Conservation (phyloP, 2,797 vertebrate species). For the Eremophila alpestris region DNA sequence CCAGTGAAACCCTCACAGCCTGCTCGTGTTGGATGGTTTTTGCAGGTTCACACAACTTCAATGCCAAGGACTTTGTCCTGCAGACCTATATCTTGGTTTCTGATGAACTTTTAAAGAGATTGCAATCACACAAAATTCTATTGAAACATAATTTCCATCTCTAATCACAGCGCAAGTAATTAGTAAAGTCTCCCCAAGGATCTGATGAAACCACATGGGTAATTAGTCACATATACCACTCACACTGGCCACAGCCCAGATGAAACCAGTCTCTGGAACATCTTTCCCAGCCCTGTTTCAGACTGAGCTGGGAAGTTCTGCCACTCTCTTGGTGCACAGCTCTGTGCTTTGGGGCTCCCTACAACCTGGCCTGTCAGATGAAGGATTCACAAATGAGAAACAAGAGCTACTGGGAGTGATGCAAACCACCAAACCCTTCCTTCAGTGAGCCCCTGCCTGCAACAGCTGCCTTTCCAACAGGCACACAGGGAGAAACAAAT, state of each 20-base stretch:
- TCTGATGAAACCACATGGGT: not conserved
- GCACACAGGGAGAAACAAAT: constrained; percentile 30
- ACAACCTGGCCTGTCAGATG: accelerated
- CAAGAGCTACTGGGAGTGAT: not conserved
- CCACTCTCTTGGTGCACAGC: not conserved
- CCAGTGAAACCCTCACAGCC: not conserved
- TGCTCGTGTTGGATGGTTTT: not conserved
- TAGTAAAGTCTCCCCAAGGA: not conserved
- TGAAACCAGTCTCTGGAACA: not conserved
- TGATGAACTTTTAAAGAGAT: not conserved
- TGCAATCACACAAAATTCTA: not conserved
- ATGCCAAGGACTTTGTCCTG: not conserved
- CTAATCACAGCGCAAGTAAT: not conserved
- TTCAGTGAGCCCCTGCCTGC: not conserved
- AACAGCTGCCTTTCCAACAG: constrained; percentile 47
- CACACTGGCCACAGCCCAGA: not conserved
- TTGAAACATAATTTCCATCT: not conserved
- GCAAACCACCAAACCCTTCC: not conserved
- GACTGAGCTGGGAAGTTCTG: not conserved
- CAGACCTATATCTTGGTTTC: not conserved
- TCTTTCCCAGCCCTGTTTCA: not conserved
- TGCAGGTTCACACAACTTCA: not conserved
- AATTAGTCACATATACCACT: constrained; percentile 20
- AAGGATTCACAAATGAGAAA: not conserved
- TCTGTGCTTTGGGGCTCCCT: not conserved